These are phyloP conservation scores for Empidonax traillii DNA, from an alignment of 2,113 vertebrate genomes.

Conservation along the genomic window DNA sequence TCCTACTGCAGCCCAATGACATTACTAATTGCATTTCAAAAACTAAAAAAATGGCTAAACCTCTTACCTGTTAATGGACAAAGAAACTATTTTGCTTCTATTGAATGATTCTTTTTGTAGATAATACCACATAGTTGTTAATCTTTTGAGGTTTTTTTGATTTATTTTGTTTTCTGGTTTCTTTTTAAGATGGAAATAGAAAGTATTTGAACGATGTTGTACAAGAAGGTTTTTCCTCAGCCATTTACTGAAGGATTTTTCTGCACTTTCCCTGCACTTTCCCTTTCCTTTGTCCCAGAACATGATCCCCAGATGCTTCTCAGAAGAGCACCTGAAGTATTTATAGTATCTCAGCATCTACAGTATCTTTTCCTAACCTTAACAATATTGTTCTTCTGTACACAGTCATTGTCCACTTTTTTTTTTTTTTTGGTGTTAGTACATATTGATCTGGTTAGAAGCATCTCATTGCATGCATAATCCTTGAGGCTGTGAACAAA, in stretches of 20 bases:
- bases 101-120: neutral
- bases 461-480: neutral
- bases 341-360: neutral
- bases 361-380: neutral
- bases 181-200: neutral
- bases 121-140: neutral
- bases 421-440: neutral
- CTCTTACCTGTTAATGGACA: neutral
- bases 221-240: neutral
- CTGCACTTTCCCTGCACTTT: neutral
- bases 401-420: neutral
- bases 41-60: neutral
- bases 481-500: neutral
- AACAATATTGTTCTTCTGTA: neutral
- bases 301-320: neutral
- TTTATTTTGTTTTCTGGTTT: neutral
- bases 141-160: neutral
- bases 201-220: neutral
- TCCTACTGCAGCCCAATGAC: neutral
- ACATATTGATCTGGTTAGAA: neutral
- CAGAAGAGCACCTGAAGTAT: neutral
- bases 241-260: neutral
- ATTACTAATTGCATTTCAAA: neutral
- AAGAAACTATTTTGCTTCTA: neutral
- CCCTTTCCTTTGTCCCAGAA: neutral